Conservation (phyloP, 2,113 vertebrate species). For the Agelaius tricolor region DNA sequence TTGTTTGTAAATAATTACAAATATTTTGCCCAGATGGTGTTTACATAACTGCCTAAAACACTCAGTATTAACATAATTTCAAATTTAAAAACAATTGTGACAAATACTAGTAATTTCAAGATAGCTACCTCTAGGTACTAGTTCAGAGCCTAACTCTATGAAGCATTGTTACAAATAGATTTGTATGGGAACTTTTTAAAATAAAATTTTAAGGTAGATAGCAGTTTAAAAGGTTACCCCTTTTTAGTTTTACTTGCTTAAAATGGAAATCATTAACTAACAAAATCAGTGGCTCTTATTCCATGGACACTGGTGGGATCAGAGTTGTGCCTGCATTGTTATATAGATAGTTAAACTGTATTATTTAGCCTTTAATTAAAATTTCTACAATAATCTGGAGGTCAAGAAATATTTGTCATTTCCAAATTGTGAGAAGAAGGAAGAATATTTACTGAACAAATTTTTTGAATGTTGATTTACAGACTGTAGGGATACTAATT, state of each 20-base stretch:
- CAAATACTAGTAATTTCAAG: constrained; percentile 25
- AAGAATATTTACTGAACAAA: constrained; percentile 34
- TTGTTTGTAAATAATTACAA: constrained; percentile 49
- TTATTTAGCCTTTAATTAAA: neutral
- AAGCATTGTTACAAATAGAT: neutral
- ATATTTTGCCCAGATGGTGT: constrained; percentile 56
- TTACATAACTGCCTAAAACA: constrained; percentile 50
- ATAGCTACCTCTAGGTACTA: neutral
- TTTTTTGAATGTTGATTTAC: constrained; percentile 41
- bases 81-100: constrained; percentile 34
- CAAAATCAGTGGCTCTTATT: neutral
- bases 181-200: neutral
- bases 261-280: neutral
- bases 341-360: neutral
- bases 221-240: neutral
- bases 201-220: neutral
- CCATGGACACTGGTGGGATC: neutral
- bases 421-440: neutral
- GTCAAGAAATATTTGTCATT: neutral
- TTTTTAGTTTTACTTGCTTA: neutral
- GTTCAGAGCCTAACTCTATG: neutral
- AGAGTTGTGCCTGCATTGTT: neutral
- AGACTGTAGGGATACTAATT: constrained; percentile 6
- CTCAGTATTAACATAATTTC: constrained; percentile 15
- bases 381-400: neutral